Evolutionary conservation across 2,888 invertebrate genomes (phyloP).

Genomic region (Tetramorium bicarinatum): DNA sequence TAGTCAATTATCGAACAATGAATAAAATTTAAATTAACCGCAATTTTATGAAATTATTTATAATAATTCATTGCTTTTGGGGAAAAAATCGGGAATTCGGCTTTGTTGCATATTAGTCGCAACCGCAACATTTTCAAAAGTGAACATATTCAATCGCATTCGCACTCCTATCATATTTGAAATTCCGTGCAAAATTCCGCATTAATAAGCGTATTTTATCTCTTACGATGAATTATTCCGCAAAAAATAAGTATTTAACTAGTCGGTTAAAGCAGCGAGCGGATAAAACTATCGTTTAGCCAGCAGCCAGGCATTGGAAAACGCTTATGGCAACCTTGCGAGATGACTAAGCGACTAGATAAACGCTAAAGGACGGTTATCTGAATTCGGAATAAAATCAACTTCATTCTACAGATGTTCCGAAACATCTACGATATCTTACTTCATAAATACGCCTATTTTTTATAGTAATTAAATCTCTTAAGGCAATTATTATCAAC

Average conservation of each 20-base stretch:
- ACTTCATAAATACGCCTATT: constrained; percentile 37
- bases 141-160: neutral
- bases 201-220: constrained; percentile 42
- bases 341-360: constrained; percentile 78
- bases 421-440: constrained; percentile 37
- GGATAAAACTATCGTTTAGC: constrained; percentile 71
- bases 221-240: constrained; percentile 6
- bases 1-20: too few relatives aligned
- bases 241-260: constrained; percentile 58
- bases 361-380: constrained; percentile 77
- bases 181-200: constrained; percentile 27
- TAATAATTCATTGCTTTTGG: neutral
- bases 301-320: constrained; percentile 81
- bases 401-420: constrained; percentile 54
- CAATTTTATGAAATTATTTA: neutral
- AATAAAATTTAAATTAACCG: neutral
- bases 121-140: constrained; percentile 15
- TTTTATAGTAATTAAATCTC: too few relatives aligned
- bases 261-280: constrained; percentile 65
- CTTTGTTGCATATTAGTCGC: constrained; percentile 12
- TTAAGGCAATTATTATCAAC: neutral
- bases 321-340: constrained; percentile 79
- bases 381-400: constrained; percentile 59
- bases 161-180: neutral
- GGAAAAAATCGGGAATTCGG: constrained; percentile 3